Percentiles rank a stretch among this genome's conserved stretches.
These are phyloP conservation scores for Fragum fragum DNA, from an alignment of 2,888 invertebrate species.

Conservation along the genomic window DNA sequence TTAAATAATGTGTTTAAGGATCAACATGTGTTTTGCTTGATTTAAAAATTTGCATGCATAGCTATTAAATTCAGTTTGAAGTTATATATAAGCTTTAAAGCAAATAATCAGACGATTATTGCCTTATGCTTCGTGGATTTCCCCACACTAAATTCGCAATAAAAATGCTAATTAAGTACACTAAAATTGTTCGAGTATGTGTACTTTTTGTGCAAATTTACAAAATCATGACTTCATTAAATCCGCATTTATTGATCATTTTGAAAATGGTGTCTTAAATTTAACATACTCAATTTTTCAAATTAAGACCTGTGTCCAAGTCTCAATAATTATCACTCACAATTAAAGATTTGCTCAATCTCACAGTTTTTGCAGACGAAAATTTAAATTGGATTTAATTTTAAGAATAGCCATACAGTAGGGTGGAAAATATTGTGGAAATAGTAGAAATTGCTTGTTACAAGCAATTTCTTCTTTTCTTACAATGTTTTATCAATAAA, in stretches of 20 bases:
- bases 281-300: too few relatives aligned
- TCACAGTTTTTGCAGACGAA: too few relatives aligned
- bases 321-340: too few relatives aligned
- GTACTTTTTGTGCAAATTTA: slow-evolving; percentile 5
- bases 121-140: slow-evolving; percentile 14
- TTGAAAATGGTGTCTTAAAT: neutral
- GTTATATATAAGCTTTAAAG: slow-evolving; percentile 26
- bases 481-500: too few relatives aligned
- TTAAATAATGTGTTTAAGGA: neutral
- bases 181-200: neutral
- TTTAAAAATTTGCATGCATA: slow-evolving; percentile 3
- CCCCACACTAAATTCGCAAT: slow-evolving; percentile 14
- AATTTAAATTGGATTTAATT: too few relatives aligned
- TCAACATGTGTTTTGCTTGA: slow-evolving; percentile 3
- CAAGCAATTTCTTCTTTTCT: too few relatives aligned
- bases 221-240: slow-evolving; percentile 6
- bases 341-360: too few relatives aligned
- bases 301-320: too few relatives aligned
- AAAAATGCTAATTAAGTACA: slow-evolving; percentile 23
- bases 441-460: too few relatives aligned
- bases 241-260: neutral
- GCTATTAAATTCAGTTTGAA: slow-evolving; percentile 14
- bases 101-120: slow-evolving; percentile 25
- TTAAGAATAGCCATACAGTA: too few relatives aligned
- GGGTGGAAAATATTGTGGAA: too few relatives aligned